Conservation (phyloP, 1,140 invertebrate genomes). For the Temnothorax nylanderi region DNA sequence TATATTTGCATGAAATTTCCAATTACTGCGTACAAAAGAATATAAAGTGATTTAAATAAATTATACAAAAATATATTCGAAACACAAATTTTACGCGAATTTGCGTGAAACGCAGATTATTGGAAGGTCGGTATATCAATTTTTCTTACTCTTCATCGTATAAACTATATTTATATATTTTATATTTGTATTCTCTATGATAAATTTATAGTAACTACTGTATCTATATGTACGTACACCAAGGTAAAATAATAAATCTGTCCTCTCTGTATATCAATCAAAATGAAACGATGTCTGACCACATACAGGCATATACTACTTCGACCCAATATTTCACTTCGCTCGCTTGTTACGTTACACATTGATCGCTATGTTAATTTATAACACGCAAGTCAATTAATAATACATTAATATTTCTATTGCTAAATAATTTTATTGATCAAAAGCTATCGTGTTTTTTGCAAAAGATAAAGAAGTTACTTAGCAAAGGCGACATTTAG, state of each 20-base stretch:
- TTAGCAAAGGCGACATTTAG: not conserved
- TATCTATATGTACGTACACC: not conserved
- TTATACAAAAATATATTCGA: not conserved
- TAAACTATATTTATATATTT: not conserved
- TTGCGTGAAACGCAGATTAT: not conserved
- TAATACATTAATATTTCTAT: not conserved
- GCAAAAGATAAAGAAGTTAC: not conserved
- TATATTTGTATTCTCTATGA: not conserved
- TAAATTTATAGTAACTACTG: constrained; percentile 13
- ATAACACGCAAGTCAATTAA: not conserved
- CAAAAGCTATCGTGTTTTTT: not conserved
- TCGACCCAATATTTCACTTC: not conserved
- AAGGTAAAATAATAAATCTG: not conserved
- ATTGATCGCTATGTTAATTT: constrained; percentile 12
- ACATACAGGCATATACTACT: not conserved
- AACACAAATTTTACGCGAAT: not conserved
- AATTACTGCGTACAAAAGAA: not conserved
- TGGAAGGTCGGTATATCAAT: not conserved
- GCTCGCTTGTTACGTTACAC: not conserved
- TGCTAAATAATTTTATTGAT: not conserved
- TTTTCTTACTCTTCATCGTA: not conserved
- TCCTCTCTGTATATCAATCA: not conserved
- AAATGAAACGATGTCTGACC: not conserved
- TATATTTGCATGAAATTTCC: not conserved
- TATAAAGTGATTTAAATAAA: not conserved